These are phyloP conservation scores for Tipula lateralis DNA, from an alignment of 2,888 invertebrate species.

Conservation along the genomic window DNA sequence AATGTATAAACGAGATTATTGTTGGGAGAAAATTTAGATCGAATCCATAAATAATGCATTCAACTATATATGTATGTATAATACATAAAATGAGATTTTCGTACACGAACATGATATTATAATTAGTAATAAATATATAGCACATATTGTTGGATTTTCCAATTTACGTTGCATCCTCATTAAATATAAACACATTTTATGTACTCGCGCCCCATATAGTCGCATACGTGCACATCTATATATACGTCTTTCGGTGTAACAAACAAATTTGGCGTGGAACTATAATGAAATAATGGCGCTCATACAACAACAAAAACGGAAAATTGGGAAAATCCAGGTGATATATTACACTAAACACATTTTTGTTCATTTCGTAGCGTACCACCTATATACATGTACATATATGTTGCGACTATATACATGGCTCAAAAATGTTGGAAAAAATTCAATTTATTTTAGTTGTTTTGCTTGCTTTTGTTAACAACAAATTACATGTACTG, in stretches of 20 bases:
- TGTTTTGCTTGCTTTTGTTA: constrained; percentile 13
- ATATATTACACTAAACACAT: constrained; percentile 9
- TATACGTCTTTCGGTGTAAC: background rate
- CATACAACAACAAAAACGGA: background rate
- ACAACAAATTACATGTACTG: background rate
- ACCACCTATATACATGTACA: background rate
- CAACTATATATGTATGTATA: background rate
- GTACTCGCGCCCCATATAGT: background rate
- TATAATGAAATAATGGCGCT: background rate
- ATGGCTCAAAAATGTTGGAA: background rate
- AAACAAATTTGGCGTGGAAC: background rate
- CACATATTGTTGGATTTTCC: background rate
- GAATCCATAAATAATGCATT: background rate
- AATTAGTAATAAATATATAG: background rate
- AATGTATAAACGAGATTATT: background rate
- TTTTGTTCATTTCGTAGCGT: background rate
- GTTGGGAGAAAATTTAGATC: background rate
- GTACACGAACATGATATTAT: background rate
- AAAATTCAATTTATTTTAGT: constrained; percentile 12
- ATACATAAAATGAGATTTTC: background rate
- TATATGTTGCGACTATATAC: no score
- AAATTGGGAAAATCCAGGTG: background rate
- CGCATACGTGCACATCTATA: background rate
- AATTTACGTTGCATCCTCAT: background rate
- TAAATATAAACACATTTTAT: background rate